Evolutionary conservation across 2,797 vertebrate species (phyloP).

Genomic region (Coreius guichenoti): DNA sequence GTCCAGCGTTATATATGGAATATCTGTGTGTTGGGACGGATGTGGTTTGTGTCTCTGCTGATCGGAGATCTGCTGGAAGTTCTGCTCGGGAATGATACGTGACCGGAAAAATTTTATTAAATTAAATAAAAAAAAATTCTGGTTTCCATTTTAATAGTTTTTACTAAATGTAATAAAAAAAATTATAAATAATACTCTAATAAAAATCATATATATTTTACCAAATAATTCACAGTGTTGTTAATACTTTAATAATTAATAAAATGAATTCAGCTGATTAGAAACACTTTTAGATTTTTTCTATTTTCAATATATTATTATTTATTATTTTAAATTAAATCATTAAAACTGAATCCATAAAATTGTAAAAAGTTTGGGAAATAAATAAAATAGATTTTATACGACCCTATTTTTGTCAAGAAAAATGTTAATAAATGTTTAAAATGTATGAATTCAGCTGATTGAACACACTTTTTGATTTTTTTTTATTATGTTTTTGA

Average conservation of each 20-base stretch:
- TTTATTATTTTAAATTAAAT: neutral
- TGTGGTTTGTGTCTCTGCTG: slow-evolving; percentile 1
- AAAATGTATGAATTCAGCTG: neutral
- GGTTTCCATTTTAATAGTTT: neutral
- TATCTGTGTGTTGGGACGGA: neutral
- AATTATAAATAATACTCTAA: neutral
- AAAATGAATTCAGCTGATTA: neutral
- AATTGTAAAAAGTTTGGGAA: neutral
- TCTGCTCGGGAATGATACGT: slow-evolving; percentile 46
- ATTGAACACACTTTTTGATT: neutral
- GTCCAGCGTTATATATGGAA: neutral
- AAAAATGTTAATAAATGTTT: neutral
- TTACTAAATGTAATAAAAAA: neutral
- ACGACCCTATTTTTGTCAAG: too few relatives aligned
- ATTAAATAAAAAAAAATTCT: neutral
- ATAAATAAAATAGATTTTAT: neutral
- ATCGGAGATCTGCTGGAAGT: slow-evolving; percentile 28
- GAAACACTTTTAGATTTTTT: too few relatives aligned
- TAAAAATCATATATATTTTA: neutral
- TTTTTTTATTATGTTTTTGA: neutral
- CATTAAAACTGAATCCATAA: neutral
- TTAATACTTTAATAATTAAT: neutral
- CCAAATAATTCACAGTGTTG: neutral
- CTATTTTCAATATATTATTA: neutral
- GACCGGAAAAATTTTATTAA: too few relatives aligned